A percentile compares a stretch with the other conserved stretches of the same genome.
phyloP scores from a whole-genome alignment of 2,888 invertebrate species.

The Drosophila formosana region DNA sequence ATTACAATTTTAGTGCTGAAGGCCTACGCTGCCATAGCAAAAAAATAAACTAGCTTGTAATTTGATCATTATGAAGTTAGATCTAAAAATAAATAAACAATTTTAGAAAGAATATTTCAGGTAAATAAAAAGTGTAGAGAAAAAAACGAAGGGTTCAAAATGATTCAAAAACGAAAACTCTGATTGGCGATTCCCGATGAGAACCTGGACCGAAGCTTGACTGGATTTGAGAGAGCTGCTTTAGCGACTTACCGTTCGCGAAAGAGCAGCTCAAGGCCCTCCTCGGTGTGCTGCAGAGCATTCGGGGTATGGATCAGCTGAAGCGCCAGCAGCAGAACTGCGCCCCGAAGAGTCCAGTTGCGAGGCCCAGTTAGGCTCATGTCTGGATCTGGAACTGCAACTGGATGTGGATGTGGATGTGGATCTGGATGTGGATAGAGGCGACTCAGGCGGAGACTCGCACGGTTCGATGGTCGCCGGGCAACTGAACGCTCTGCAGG shows the following conservation, averaged over 20 bases:
- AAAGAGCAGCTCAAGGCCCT: slow-evolving; percentile 86
- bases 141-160: no score
- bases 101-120: no score
- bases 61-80: no score
- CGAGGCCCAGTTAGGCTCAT: slow-evolving; percentile 37
- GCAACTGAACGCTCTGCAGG: slow-evolving; percentile 58
- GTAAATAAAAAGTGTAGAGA: no score
- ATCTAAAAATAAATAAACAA: no score
- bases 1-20: accelerated
- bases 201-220: no score
- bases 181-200: no score
- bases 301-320: slow-evolving; percentile 65
- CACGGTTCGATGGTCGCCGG: slow-evolving; percentile 30
- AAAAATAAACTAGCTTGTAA: no score
- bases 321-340: slow-evolving; percentile 63
- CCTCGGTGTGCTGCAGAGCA: slow-evolving; percentile 78
- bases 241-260: slow-evolving; percentile 83
- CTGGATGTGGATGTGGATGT: background rate
- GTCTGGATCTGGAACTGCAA: background rate
- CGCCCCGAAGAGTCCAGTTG: slow-evolving; percentile 66
- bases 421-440: background rate
- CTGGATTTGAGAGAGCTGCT: no score
- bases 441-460: slow-evolving; percentile 1
- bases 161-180: no score
- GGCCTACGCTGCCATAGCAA: no score